These are phyloP conservation scores for Drosophila longiperda DNA, from an alignment of 2,888 invertebrate genomes.

Conservation along the genomic window DNA sequence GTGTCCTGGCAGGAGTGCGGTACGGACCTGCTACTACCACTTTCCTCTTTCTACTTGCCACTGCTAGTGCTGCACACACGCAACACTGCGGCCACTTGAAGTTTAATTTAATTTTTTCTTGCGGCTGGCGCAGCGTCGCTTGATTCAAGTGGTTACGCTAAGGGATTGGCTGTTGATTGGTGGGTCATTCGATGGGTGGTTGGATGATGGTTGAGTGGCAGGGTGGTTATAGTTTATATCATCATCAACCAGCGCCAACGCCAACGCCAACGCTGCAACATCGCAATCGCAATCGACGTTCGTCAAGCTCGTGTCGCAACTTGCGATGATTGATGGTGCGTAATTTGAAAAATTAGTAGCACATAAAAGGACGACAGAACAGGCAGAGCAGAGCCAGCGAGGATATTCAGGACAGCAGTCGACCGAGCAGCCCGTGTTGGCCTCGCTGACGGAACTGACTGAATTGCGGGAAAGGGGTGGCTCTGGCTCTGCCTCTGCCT, in stretches of 20 bases:
- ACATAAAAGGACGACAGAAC: constrained; percentile 40
- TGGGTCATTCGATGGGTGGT: constrained; percentile 41
- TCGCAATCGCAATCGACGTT: constrained; percentile 61
- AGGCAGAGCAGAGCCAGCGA: constrained; percentile 11
- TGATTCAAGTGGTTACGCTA: constrained; percentile 67
- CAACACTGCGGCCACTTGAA: constrained; percentile 77
- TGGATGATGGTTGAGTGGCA: constrained; percentile 13
- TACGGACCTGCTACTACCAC: constrained; percentile 34
- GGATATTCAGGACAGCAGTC: constrained; percentile 3
- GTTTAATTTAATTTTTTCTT: constrained; percentile 78
- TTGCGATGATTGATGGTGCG: constrained; percentile 83
- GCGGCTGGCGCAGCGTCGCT: constrained; percentile 72
- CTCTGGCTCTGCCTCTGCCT: constrained; percentile 21
- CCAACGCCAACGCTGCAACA: constrained; percentile 39
- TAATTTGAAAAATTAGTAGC: constrained; percentile 83
- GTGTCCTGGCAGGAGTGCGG: constrained; percentile 22
- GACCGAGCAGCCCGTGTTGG: not conserved
- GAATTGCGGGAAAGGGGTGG: constrained; percentile 63
- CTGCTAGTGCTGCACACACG: constrained; percentile 41
- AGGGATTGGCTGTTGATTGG: constrained; percentile 67
- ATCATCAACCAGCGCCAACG: constrained; percentile 30
- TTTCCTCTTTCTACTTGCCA: not conserved
- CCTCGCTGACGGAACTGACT: not conserved
- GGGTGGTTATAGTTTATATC: constrained; percentile 53
- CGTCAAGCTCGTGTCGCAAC: constrained; percentile 72